phyloP scores from a whole-genome alignment of 35 echinoderm and acorn worm species.

The Ophioderma brevispina region DNA sequence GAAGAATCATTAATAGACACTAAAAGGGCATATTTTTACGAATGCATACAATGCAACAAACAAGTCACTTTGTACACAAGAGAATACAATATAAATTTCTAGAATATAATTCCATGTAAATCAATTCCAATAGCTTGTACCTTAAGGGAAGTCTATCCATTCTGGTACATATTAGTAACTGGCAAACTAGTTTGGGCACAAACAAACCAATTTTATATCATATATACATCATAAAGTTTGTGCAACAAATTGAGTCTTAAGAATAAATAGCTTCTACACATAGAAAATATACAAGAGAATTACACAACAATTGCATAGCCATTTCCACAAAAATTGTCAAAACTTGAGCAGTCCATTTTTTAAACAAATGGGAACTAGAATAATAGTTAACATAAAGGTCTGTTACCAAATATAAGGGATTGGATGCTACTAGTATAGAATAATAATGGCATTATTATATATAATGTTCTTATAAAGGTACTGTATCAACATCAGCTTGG shows the following conservation, averaged over 20 bases:
- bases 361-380: not conserved
- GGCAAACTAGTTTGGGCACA: too few species aligned
- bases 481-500: not conserved
- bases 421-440: not conserved
- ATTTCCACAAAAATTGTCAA: slow-evolving; percentile 3
- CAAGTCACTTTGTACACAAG: too few species aligned
- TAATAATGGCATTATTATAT: not conserved
- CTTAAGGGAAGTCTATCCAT: too few species aligned
- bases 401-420: not conserved
- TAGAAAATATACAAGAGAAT: slow-evolving; percentile 15
- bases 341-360: not conserved
- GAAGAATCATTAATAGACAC: too few species aligned
- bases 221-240: slow-evolving; percentile 1
- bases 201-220: not conserved
- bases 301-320: slow-evolving; percentile 12
- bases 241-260: not conserved
- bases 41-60: too few species aligned
- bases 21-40: too few species aligned
- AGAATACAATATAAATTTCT: too few species aligned
- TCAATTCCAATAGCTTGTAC: too few species aligned
- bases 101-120: too few species aligned
- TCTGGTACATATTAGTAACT: too few species aligned
- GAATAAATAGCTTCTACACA: slow-evolving; percentile 14
- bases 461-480: slow-evolving; percentile 2
- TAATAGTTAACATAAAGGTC: not conserved